Evolutionary conservation across 2,888 invertebrate genomes (phyloP).

Genomic region (Drosophila subsilvestris): DNA sequence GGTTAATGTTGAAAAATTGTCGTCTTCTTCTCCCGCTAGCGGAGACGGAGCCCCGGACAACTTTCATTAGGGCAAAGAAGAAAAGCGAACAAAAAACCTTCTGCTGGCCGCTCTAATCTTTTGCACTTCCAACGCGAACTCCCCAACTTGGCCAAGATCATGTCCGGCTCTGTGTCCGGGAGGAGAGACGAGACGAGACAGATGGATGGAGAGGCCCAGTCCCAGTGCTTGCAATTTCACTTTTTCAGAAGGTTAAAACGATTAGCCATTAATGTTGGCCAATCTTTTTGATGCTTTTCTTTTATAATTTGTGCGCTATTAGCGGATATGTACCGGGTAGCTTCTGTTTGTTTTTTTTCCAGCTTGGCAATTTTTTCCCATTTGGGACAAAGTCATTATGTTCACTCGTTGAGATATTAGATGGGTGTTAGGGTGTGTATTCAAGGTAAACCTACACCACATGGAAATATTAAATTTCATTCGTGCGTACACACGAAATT

Average conservation of each 20-base stretch:
- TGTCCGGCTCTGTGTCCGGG: conserved; percentile 60
- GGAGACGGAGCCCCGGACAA: conserved; percentile 13
- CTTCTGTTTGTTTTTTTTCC: conserved; percentile 10
- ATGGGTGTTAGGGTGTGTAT: conserved; percentile 19
- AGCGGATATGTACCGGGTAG: conserved; percentile 33
- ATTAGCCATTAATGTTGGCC: conserved; percentile 68
- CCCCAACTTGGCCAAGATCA: conserved; percentile 25
- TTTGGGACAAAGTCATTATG: conserved; percentile 53
- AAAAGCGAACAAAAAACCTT: conserved; percentile 5
- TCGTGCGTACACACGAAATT: no score
- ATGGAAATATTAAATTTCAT: no score
- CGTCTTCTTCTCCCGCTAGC: conserved; percentile 12
- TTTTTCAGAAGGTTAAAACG: conserved; percentile 68
- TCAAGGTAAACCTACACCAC: neutral
- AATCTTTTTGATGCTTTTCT: conserved; percentile 69
- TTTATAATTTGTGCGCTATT: conserved; percentile 65
- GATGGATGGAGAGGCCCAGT: neutral
- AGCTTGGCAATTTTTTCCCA: conserved; percentile 34
- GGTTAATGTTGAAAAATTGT: conserved; percentile 49
- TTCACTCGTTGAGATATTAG: conserved; percentile 9
- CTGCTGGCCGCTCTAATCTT: conserved; percentile 25
- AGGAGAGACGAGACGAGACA: neutral
- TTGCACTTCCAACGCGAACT: conserved; percentile 31
- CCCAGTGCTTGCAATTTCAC: conserved; percentile 69
- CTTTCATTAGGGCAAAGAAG: conserved; percentile 40